Evolutionary conservation across 2,113 vertebrate genomes (phyloP).

Genomic region (Perca schrenkii): DNA sequence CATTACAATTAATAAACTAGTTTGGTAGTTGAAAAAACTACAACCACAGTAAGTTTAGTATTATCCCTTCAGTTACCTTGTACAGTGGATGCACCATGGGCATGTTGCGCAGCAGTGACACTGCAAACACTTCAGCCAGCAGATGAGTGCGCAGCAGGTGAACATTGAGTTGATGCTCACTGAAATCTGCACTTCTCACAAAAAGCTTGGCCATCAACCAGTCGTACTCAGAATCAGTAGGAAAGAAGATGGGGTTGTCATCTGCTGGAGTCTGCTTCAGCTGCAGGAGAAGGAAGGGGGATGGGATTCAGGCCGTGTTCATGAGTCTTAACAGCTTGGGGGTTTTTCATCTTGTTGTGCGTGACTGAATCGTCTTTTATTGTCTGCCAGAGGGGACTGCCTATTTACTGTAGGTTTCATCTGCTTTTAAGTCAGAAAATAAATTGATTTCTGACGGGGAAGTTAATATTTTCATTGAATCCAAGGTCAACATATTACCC

Average conservation of each 20-base stretch:
- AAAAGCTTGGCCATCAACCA: slow-evolving; percentile 86
- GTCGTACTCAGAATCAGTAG: slow-evolving; percentile 79
- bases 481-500: too few relatives aligned
- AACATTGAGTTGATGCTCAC: slow-evolving; percentile 75
- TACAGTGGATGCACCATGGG: slow-evolving; percentile 84
- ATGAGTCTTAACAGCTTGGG: too few relatives aligned
- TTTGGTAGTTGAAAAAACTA: not conserved
- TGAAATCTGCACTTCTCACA: slow-evolving; percentile 84
- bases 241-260: slow-evolving; percentile 81
- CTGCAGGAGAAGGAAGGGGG: slow-evolving; percentile 33
- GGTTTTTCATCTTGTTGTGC: too few relatives aligned
- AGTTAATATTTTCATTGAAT: too few relatives aligned
- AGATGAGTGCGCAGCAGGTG: slow-evolving; percentile 86
- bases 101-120: slow-evolving; percentile 82
- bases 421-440: too few relatives aligned
- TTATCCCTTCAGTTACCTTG: slow-evolving; percentile 72
- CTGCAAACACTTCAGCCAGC: slow-evolving; percentile 83
- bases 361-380: too few relatives aligned
- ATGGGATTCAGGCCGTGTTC: too few relatives aligned
- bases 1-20: not conserved
- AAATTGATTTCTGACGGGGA: too few relatives aligned
- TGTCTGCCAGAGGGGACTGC: too few relatives aligned
- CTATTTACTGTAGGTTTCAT: too few relatives aligned
- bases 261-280: slow-evolving; percentile 68
- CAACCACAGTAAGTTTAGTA: not conserved